Percentiles rank a stretch among this genome's conserved stretches.
Evolutionary conservation across 2,113 vertebrate species (phyloP).

Genomic region (Notothenia coriiceps): DNA sequence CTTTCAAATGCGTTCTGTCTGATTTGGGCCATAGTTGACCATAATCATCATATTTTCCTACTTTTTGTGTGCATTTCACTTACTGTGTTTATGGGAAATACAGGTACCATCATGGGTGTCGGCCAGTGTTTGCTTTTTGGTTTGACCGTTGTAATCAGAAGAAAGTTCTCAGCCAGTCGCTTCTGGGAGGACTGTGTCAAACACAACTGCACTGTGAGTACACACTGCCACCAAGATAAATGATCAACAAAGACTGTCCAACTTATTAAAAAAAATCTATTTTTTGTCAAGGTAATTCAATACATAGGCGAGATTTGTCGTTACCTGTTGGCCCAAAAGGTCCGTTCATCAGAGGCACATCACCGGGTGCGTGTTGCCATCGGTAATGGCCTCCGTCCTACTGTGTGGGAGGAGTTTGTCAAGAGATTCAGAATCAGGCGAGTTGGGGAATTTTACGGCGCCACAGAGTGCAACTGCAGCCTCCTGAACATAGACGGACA

Average conservation of each 20-base stretch:
- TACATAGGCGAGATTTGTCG: constrained; percentile 95
- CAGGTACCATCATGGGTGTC: constrained; percentile 92
- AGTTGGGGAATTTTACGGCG: constrained; percentile 93
- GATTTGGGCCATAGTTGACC: not conserved
- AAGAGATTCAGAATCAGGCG: constrained; percentile 85
- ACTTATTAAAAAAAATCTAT: not conserved
- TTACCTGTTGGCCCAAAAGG: constrained; percentile 89
- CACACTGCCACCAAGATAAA: not conserved
- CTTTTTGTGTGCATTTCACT: not conserved
- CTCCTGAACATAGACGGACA: constrained; percentile 93
- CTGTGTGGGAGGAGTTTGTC: constrained; percentile 91
- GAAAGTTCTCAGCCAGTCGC: constrained; percentile 91
- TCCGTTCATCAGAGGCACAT: constrained; percentile 75
- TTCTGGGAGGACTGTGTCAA: constrained; percentile 94
- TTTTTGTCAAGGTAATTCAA: constrained; percentile 86
- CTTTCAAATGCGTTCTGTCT: too few species aligned
- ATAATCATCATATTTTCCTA: not conserved
- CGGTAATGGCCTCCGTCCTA: constrained; percentile 89
- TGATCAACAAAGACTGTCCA: not conserved
- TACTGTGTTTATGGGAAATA: not conserved
- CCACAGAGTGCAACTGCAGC: constrained; percentile 95
- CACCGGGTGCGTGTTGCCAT: constrained; percentile 89
- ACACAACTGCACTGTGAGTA: constrained; percentile 91
- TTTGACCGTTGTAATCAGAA: constrained; percentile 89
- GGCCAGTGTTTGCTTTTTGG: constrained; percentile 93